Evolutionary conservation across 2,797 vertebrate genomes (phyloP), one percentile per base, ranked within the genome.

Genomic region (Remorina albescens): DNA sequence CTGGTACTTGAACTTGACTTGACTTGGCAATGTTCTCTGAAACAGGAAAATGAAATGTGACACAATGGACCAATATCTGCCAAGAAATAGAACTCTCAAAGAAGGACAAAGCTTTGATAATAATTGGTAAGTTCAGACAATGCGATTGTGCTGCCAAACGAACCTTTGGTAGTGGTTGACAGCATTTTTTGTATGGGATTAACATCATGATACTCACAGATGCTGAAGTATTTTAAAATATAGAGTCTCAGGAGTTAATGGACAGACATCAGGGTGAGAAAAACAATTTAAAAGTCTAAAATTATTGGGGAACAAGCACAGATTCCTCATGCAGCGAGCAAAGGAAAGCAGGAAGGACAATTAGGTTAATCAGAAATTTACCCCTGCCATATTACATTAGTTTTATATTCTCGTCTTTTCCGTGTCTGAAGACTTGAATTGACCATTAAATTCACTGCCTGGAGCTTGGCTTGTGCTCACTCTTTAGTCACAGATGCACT

Each of bases 401-500:
- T 89, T 89, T 89, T 77, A 89, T 84, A 75, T 68, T 81, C 79
- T 76, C 80, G 67, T 67, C 61, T 42, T 72, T 81, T 77, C 78
- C 83, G 72, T 70, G 76, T 86, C 84, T 85, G 76, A 83, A 78
- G 73, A 83, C 76, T 74, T 76, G 70, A 84, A 83, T 89, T 92
- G 80, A 67, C 68, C 83, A 81, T 91, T 90, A 80, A 74, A 86
- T 84, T 89, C 76, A 77, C 66, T 50, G 91, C 90, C 91, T 80
- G 72, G 70, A 89, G 91, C 87, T 77, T 49, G 87, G 83, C 86
- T 91, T 83, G 86, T 77, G 78, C 86, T 84, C 88, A 83, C 82
- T 88, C 91, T 87, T 92, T 89, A 91, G 88, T 92, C 91, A 92
- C 91, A 92, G 92, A 89, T 90, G 88, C 88, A 91, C 84, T 93